These are phyloP conservation scores for Gnatocerus cornutus DNA, from an alignment of 2,888 invertebrate genomes.

Conservation along the genomic window DNA sequence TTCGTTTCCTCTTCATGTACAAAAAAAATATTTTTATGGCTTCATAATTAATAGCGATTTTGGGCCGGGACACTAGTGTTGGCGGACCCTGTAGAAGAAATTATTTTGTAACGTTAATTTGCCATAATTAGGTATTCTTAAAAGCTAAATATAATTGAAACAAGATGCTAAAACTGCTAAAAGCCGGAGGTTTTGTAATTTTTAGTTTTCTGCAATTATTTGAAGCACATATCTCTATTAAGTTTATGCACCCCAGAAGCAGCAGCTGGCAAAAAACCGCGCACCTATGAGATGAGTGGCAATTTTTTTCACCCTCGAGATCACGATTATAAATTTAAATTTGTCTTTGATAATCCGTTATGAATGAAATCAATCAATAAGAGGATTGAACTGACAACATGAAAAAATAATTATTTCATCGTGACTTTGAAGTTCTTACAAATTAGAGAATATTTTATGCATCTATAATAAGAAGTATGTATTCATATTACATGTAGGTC, in stretches of 20 bases:
- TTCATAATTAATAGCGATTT: too few species aligned
- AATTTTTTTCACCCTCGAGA: conserved; percentile 60
- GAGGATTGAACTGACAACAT: conserved; percentile 48
- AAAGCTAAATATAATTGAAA: too few species aligned
- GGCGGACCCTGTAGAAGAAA: too few species aligned
- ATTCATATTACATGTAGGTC: not conserved
- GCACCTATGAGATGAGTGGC: conserved; percentile 51
- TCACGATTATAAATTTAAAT: conserved; percentile 63
- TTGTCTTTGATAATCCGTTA: conserved; percentile 57
- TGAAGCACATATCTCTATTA: not conserved
- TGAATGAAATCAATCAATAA: conserved; percentile 65
- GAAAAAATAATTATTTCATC: conserved; percentile 45
- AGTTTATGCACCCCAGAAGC: conserved; percentile 27
- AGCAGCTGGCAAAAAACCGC: conserved; percentile 47
- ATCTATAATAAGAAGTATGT: not conserved
- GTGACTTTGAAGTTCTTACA: conserved; percentile 27
- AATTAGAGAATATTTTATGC: not conserved
- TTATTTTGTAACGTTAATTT: too few species aligned
- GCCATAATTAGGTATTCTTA: too few species aligned
- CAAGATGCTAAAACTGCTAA: too few species aligned
- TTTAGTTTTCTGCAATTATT: too few species aligned
- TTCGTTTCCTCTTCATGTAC: too few species aligned
- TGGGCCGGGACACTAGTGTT: too few species aligned
- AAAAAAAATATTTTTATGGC: too few species aligned
- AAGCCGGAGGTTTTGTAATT: too few species aligned